Percentiles rank a stretch among this genome's conserved stretches.
phyloP scores from a whole-genome alignment of 1,140 invertebrate species.

The Pissodes strobi region DNA sequence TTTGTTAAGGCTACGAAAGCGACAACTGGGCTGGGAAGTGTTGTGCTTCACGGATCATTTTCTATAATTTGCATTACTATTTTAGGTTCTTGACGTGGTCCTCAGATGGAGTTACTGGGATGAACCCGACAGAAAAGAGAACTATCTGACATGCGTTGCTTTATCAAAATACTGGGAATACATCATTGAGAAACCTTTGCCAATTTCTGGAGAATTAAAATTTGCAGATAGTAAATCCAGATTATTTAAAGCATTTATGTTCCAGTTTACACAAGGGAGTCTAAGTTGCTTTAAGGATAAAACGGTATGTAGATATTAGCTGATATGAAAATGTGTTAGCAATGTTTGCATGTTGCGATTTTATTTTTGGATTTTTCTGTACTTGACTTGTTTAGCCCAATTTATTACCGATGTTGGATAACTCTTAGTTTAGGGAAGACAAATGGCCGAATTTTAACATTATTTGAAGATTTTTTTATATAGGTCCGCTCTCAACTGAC shows the following conservation, averaged over 20 bases:
- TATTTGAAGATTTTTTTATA: too few relatives aligned
- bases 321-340: too few relatives aligned
- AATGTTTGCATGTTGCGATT: too few relatives aligned
- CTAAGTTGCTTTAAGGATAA: conserved; percentile 82
- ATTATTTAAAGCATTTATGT: conserved; percentile 73
- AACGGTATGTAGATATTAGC: conserved; percentile 61
- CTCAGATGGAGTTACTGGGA: conserved; percentile 85
- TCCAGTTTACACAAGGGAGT: conserved; percentile 78
- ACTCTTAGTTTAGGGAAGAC: too few relatives aligned
- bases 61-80: background rate
- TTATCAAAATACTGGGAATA: conserved; percentile 58
- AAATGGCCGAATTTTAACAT: too few relatives aligned
- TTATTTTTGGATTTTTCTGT: too few relatives aligned
- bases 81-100: conserved; percentile 67
- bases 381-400: too few relatives aligned
- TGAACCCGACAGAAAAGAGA: conserved; percentile 77
- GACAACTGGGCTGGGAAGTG: too few relatives aligned
- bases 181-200: conserved; percentile 59
- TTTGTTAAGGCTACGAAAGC: too few relatives aligned
- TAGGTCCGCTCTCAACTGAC: too few relatives aligned
- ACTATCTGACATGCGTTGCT: conserved; percentile 72
- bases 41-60: background rate
- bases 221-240: conserved; percentile 79
- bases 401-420: too few relatives aligned
- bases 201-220: conserved; percentile 71